Evolutionary conservation across 2,113 vertebrate species (phyloP).

Genomic region (Mustela nigripes): DNA sequence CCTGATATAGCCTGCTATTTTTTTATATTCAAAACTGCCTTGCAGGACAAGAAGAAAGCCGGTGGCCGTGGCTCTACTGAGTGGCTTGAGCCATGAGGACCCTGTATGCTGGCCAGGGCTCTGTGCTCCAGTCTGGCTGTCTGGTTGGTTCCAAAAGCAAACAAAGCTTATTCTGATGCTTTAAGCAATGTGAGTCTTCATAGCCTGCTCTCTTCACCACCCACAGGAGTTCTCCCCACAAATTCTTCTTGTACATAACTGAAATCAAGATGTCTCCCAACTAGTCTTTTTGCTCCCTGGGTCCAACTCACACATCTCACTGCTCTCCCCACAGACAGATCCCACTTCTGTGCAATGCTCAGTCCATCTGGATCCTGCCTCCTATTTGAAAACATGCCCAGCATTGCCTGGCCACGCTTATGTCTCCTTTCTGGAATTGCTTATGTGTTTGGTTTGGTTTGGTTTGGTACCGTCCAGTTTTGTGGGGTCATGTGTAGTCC

Average conservation of each 20-base stretch:
- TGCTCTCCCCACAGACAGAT: neutral
- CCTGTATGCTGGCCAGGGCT: neutral
- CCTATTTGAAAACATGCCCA: neutral
- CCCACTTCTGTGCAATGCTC: neutral
- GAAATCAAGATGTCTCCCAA: conserved; percentile 16
- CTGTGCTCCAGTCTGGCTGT: neutral
- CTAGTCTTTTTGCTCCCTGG: neutral
- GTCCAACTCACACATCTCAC: neutral
- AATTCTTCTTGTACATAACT: neutral
- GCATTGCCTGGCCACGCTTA: neutral
- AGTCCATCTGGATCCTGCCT: neutral
- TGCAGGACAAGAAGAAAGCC: neutral
- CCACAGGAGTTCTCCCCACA: neutral
- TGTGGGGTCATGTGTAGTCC: neutral
- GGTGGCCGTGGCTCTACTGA: neutral
- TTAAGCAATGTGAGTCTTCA: neutral
- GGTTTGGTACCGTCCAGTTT: neutral
- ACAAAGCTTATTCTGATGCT: neutral
- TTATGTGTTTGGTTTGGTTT: neutral
- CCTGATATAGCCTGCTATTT: neutral
- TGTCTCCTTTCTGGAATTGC: neutral
- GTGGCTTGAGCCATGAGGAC: neutral
- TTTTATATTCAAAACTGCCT: conserved; percentile 15
- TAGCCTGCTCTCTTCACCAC: neutral
- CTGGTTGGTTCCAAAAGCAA: neutral